A percentile compares a stretch with the other conserved stretches of the same genome.
Conservation (phyloP, 2,888 invertebrate species). For the Reticulitermes lucifugus region DNA sequence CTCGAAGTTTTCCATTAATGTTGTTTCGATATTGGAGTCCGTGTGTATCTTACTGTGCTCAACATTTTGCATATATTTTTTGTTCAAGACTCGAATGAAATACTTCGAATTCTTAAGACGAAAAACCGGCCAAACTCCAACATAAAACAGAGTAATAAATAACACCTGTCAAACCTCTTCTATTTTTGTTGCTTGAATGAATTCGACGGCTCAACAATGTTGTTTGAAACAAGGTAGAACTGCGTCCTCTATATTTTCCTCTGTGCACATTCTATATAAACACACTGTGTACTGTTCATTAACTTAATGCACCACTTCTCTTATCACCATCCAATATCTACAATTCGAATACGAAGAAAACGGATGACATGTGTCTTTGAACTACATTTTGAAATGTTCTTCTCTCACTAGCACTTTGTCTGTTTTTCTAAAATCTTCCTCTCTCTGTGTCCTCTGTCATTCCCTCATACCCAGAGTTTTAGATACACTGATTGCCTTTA, state of each 20-base stretch:
- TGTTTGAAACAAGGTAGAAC: slow-evolving; percentile 8
- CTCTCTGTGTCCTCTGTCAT: not conserved
- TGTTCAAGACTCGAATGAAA: no score
- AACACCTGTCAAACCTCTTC: not conserved
- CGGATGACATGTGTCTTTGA: not conserved
- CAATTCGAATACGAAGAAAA: not conserved
- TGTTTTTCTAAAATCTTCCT: not conserved
- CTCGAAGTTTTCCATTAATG: no score
- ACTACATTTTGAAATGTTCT: not conserved
- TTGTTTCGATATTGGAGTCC: no score
- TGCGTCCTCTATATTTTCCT: not conserved
- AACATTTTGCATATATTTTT: no score
- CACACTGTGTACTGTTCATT: slow-evolving; percentile 5
- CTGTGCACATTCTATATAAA: slow-evolving; percentile 24
- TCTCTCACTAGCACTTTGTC: not conserved
- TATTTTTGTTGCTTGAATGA: not conserved
- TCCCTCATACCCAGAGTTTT: not conserved
- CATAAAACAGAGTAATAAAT: no score
- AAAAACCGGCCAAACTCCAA: no score
- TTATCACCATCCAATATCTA: slow-evolving; percentile 7
- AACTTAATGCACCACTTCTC: slow-evolving; percentile 39
- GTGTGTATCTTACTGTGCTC: no score
- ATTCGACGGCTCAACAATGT: not conserved
- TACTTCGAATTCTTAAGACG: no score
- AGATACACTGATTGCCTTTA: slow-evolving; percentile 28